phyloP scores from a whole-genome alignment of 2,888 invertebrate species.

The Ariolimax columbianus region DNA sequence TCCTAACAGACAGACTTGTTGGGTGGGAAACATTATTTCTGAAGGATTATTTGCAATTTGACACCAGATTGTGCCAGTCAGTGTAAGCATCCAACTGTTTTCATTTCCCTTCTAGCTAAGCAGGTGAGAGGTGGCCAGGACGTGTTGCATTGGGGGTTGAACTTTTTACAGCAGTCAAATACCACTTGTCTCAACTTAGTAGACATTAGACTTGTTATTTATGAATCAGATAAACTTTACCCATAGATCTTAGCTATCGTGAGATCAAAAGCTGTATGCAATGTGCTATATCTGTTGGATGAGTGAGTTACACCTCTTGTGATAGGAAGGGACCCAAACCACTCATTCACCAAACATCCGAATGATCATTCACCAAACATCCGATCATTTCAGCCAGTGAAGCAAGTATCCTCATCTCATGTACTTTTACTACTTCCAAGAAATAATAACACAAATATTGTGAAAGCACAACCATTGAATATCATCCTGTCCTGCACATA shows the following conservation, averaged over 20 bases:
- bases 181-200: background rate
- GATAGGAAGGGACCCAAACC: background rate
- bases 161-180: constrained; percentile 1
- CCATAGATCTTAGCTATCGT: background rate
- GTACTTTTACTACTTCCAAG: background rate
- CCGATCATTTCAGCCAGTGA: background rate
- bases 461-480: background rate
- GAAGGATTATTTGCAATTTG: constrained; percentile 27
- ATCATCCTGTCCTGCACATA: background rate
- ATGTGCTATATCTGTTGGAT: background rate
- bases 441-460: too few relatives aligned
- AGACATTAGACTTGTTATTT: background rate
- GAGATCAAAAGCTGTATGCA: constrained; percentile 1
- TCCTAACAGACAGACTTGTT: background rate
- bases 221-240: background rate
- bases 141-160: background rate
- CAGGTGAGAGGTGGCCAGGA: background rate
- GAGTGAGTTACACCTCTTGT: background rate
- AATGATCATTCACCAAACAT: background rate
- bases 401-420: background rate
- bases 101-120: background rate
- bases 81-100: background rate
- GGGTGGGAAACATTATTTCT: background rate
- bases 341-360: background rate
- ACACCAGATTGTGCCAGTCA: constrained; percentile 10